phyloP scores from a whole-genome alignment of 2,888 invertebrate genomes.

The Dexiosoma caninum region DNA sequence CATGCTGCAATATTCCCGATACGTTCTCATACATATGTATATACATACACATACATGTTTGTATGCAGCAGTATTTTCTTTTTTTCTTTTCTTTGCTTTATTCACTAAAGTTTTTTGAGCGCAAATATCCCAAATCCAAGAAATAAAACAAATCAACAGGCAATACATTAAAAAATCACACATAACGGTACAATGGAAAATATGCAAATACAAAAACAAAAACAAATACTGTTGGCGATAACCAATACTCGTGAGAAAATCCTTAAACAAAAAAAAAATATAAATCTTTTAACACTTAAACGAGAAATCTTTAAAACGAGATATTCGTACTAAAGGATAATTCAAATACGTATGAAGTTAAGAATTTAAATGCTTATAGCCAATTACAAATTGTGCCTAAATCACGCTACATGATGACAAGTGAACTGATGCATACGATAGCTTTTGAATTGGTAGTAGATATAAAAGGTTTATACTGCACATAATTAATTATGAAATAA shows the following conservation, averaged over 20 bases:
- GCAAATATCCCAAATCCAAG: background rate
- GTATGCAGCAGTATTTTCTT: background rate
- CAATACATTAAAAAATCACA: conserved; percentile 32
- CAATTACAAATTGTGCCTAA: too few species aligned
- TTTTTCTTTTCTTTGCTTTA: conserved; percentile 58
- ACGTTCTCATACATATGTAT: background rate
- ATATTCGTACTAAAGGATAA: too few species aligned
- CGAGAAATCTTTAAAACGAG: too few species aligned
- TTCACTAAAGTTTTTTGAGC: conserved; percentile 30
- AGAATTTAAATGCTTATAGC: too few species aligned
- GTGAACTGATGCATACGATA: too few species aligned
- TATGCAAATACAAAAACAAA: conserved; percentile 39
- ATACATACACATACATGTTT: background rate
- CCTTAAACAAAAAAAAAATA: background rate
- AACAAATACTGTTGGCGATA: conserved; percentile 20
- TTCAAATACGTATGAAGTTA: too few species aligned
- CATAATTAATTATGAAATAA: too few species aligned
- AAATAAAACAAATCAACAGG: background rate
- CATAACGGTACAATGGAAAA: conserved; percentile 18
- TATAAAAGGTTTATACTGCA: too few species aligned
- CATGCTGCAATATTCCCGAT: background rate
- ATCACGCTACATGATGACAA: too few species aligned
- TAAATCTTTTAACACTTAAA: too few species aligned
- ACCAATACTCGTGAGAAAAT: conserved; percentile 6
- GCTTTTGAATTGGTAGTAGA: too few species aligned